phyloP scores from a whole-genome alignment of 1,140 invertebrate species.

The Thaumetopoea pityocampa region DNA sequence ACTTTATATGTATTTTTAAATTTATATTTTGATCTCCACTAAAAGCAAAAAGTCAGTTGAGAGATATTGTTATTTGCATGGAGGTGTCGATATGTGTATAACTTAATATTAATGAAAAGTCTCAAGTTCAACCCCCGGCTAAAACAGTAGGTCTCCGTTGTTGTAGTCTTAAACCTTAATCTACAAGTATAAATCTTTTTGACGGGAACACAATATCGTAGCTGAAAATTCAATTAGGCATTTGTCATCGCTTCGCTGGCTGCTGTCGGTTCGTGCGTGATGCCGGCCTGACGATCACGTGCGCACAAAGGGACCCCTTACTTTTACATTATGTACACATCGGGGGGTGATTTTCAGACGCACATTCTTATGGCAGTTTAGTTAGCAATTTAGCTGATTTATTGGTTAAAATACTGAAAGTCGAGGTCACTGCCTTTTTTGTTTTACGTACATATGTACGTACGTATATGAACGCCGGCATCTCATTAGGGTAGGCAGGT shows the following conservation, averaged over 20 bases:
- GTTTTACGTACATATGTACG: background rate
- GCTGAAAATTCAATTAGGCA: slow-evolving; percentile 61
- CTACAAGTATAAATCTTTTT: slow-evolving; percentile 39
- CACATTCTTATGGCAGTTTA: slow-evolving; percentile 27
- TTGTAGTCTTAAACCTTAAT: slow-evolving; percentile 16
- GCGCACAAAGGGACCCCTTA: slow-evolving; percentile 30
- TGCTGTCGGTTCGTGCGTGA: slow-evolving; percentile 37
- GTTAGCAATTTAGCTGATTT: slow-evolving; percentile 24
- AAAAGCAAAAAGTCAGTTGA: too few species aligned
- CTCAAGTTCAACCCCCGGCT: too few species aligned
- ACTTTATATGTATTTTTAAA: too few species aligned
- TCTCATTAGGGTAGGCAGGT: too few species aligned
- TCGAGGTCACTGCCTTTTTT: background rate
- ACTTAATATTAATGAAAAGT: too few species aligned
- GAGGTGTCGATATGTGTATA: too few species aligned
- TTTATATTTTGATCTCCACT: too few species aligned
- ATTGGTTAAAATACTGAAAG: slow-evolving; percentile 22
- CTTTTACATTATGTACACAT: slow-evolving; percentile 30
- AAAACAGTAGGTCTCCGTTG: too few species aligned
- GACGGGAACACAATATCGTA: slow-evolving; percentile 37
- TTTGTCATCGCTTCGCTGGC: slow-evolving; percentile 46
- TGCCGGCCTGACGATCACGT: slow-evolving; percentile 34
- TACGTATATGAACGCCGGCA: background rate
- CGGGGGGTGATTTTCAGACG: slow-evolving; percentile 22
- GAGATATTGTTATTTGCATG: too few species aligned